These are phyloP conservation scores for Macrostomum cliftonense DNA, from an alignment of 2,888 invertebrate species.

Conservation along the genomic window DNA sequence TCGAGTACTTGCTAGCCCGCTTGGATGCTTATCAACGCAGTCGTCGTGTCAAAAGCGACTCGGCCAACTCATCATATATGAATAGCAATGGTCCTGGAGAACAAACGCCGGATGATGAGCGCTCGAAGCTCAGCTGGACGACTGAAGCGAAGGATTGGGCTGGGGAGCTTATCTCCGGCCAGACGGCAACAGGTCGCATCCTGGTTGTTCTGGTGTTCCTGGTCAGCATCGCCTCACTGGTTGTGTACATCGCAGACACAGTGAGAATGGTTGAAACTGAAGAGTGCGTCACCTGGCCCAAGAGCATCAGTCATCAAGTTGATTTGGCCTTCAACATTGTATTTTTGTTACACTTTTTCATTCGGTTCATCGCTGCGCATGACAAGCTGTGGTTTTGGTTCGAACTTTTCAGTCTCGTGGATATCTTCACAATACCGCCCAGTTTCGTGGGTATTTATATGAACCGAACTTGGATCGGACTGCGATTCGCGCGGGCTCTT, in stretches of 20 bases:
- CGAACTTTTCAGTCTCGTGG: slow-evolving; percentile 99
- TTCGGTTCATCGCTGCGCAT: slow-evolving; percentile 99
- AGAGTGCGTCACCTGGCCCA: slow-evolving; percentile 55
- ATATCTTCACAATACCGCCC: slow-evolving; percentile 99
- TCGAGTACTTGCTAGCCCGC: no score
- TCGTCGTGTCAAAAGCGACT: no score
- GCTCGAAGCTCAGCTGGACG: slow-evolving; percentile 5
- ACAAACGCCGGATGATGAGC: no score
- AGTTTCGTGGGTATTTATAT: slow-evolving; percentile 99
- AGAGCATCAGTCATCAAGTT: slow-evolving; percentile 99
- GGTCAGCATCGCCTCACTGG: slow-evolving; percentile 8
- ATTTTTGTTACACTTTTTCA: slow-evolving; percentile 99
- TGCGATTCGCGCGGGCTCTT: slow-evolving; percentile 95
- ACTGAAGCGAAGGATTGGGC: slow-evolving; percentile 14
- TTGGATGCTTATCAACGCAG: no score
- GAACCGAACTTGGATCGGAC: slow-evolving; percentile 99
- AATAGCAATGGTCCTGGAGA: no score
- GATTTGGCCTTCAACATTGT: slow-evolving; percentile 99
- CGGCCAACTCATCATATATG: no score
- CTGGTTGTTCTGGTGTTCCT: slow-evolving; percentile 12
- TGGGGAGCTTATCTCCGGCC: slow-evolving; percentile 12
- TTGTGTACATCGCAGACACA: slow-evolving; percentile 11
- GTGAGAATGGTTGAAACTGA: background rate
- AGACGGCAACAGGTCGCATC: slow-evolving; percentile 11
- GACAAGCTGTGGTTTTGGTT: slow-evolving; percentile 99